phyloP scores from a whole-genome alignment of 2,888 invertebrate genomes.

The Syritta pipiens region DNA sequence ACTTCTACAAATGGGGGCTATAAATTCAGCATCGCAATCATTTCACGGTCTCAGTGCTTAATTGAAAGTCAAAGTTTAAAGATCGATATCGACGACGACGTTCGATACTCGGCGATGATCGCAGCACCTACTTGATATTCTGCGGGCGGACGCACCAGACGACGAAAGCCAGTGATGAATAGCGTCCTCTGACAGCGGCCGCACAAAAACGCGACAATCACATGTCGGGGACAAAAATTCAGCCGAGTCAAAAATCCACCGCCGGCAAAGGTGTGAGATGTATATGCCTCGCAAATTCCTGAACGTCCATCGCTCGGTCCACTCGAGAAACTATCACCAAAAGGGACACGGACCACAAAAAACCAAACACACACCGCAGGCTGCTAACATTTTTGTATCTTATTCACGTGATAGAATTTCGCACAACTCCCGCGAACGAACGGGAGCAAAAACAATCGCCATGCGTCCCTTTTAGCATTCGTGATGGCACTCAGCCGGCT shows the following conservation, averaged over 20 bases:
- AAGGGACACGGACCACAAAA: conserved; percentile 12
- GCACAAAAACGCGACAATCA: neutral
- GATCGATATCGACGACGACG: conserved; percentile 54
- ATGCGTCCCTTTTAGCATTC: conserved; percentile 44
- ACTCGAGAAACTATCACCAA: conserved; percentile 11
- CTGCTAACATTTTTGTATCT: conserved; percentile 43
- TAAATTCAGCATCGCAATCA: conserved; percentile 65
- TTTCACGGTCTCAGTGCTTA: conserved; percentile 59
- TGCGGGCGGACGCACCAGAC: too few relatives aligned
- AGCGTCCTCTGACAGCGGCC: conserved; percentile 20
- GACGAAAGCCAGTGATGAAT: conserved; percentile 50
- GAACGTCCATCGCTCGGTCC: conserved; percentile 19
- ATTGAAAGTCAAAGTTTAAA: conserved; percentile 69
- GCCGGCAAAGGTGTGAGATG: conserved; percentile 42
- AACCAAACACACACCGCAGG: neutral
- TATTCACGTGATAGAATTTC: conserved; percentile 61
- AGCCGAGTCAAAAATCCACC: conserved; percentile 26
- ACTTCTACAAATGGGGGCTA: conserved; percentile 57
- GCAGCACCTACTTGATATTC: conserved; percentile 57
- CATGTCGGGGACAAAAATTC: conserved; percentile 26
- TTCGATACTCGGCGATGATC: conserved; percentile 22
- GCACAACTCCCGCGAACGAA: neutral
- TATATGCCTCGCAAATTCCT: conserved; percentile 31
- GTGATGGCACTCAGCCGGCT: conserved; percentile 34
- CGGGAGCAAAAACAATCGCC: conserved; percentile 15